Base-by-base conservation (phyloP, 53 echinoderm and acorn worm genomes). In the Echinarachnius parma region DNA sequence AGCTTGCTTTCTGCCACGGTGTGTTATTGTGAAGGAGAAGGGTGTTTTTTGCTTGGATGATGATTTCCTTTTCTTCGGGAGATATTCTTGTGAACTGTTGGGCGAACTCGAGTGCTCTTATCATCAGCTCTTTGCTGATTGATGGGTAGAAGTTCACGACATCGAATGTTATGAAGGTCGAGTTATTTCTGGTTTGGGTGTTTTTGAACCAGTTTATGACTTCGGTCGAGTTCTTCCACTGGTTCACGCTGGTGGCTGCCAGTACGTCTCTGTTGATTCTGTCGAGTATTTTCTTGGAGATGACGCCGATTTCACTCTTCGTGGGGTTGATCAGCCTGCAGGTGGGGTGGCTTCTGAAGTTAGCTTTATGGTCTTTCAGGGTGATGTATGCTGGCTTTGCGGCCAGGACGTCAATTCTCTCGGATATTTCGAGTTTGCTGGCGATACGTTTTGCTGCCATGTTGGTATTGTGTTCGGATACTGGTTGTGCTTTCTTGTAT, bases 241-340 rank as follows among this genome's bases (percentile, higher is more conserved):
- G 74, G 59, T 79, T 85, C 3, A 85, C 79, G 4, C 32, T 4
- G 3, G 65, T 62, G 3, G 71, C 22, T 2, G 1, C 3, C 32
- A 56, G 48, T 0, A 77, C 70, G 21, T 28, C 47, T 20, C 25
- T 67, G 77, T 67, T 67, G 34, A 83, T 83, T 7, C 24, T 77
- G 34, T 83, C 70, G 0, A 77, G 67, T n/a, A 61, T 69, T 9
- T 2, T 1, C 27, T 77, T 83, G 70, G 61, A 50, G 27, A 83
- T 48, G 4, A 34, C 22, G 4, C 77, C 77, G 31, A 33, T 77
- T 77, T 77, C 83, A 26, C 68, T 68, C 56, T 83, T 83, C 2
- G 68, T 62, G 13, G 77, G 83, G 70, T 83, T 65, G 50, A 77
- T 58, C 9, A 83, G 66, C 18, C 59, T 46, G 15, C 77, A 83